Percentiles rank a stretch among this genome's conserved stretches.
Conservation (phyloP, 2,888 invertebrate species). For the Scaeva pyrastri region DNA sequence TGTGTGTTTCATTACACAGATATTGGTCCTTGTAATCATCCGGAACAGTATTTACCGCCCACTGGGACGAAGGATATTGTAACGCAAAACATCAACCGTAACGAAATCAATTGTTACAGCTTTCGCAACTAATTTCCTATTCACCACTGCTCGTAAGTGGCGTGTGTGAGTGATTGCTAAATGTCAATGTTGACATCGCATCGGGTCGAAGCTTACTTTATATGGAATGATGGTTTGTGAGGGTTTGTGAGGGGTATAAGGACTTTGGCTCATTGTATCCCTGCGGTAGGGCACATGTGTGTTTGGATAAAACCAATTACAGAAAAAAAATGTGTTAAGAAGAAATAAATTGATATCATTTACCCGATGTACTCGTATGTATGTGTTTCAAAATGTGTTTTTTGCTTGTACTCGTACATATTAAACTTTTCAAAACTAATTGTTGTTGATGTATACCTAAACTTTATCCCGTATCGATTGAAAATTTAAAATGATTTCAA, state of each 20-base stretch:
- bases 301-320: constrained; percentile 36
- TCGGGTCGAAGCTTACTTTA: not conserved
- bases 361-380: not conserved
- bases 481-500: too few relatives aligned
- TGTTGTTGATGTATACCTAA: too few relatives aligned
- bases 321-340: constrained; percentile 16
- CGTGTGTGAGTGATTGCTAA: constrained; percentile 56
- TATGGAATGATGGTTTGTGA: not conserved
- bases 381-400: not conserved
- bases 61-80: constrained; percentile 48
- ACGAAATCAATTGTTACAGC: constrained; percentile 66
- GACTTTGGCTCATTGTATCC: not conserved
- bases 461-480: too few relatives aligned
- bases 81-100: constrained; percentile 51
- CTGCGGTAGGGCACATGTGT: constrained; percentile 32
- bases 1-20: not conserved
- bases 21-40: constrained; percentile 9
- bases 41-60: constrained; percentile 34
- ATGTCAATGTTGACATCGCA: constrained; percentile 60
- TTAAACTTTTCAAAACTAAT: not conserved
- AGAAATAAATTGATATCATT: constrained; percentile 3
- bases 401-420: not conserved
- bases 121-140: constrained; percentile 63
- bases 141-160: constrained; percentile 28
- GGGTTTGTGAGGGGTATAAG: not conserved